phyloP scores from a whole-genome alignment of 2,797 vertebrate genomes.

The Mycteria americana region DNA sequence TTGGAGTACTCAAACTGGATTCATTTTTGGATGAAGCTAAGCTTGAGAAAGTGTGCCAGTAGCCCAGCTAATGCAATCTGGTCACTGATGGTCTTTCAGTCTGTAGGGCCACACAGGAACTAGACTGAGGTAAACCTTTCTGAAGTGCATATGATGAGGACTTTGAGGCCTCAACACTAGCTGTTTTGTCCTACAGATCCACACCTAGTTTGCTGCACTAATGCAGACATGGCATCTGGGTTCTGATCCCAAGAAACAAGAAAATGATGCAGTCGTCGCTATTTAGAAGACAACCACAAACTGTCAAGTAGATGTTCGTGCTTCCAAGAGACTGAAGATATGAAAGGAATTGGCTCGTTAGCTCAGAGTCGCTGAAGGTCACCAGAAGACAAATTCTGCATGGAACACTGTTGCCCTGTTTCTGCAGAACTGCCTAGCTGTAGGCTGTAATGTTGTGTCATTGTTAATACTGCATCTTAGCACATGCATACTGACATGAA shows the following conservation, averaged over 20 bases:
- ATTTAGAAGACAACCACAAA: not conserved
- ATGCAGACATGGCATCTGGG: not conserved
- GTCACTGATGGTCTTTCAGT: not conserved
- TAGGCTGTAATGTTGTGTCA: not conserved
- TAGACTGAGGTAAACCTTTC: not conserved
- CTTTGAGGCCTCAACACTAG: not conserved
- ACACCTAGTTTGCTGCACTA: not conserved
- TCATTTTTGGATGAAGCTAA: not conserved
- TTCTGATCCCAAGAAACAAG: not conserved
- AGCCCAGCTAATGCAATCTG: not conserved
- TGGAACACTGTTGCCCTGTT: not conserved
- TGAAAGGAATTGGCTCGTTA: rapidly evolving
- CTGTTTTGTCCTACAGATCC: not conserved
- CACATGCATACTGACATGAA: not conserved
- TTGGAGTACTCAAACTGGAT: not conserved
- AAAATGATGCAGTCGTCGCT: not conserved
- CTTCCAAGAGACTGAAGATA: not conserved
- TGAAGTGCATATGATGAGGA: not conserved
- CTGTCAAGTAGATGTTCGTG: not conserved
- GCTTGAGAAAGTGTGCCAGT: not conserved
- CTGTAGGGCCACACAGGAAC: not conserved
- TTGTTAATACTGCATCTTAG: not conserved
- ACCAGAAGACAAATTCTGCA: not conserved
- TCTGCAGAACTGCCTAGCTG: not conserved
- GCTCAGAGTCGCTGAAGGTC: not conserved